Evolutionary conservation across 2,113 vertebrate genomes (phyloP), one percentile per base, ranked within the genome.

Genomic region (Hiodon tergisus): DNA sequence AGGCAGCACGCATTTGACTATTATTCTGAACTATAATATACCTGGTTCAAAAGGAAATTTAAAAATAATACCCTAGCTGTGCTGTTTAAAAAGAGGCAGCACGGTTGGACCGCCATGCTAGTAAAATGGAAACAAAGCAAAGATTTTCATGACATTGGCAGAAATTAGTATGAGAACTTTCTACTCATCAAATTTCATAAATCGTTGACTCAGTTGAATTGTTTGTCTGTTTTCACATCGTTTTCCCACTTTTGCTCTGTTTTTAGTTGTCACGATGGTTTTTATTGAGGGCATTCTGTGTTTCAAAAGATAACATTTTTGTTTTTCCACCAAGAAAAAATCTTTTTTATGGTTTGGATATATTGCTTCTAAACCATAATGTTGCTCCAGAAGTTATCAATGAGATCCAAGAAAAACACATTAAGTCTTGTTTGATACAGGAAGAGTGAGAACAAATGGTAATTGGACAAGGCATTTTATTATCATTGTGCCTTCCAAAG

Each of bases 401-500:
- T 53, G 8, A 54, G 10, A 9, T 52, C 69, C 69, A 70, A 70
- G 69, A 9, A 70, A 70, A 70, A 70, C 11, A 31, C 11, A 3
- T 66, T 46, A 60, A 9, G 63, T 66, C 16, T 66, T 31, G 17
- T 66, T 66, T 11, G 48, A 50, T 31, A 55, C 10, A 69, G n/a
- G 17, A 14, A 57, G 69, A 69, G 68, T 55, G 16, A 6, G 6
- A 55, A 31, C 69, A 70, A 16, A 31, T 31, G 31, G 31, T 31
- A 31, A 31, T 31, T 31, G 31, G 31, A 31, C 31, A 31, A 31
- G 17, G 69, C 17, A 5, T 57, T 70, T 55, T 70, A 17, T 54
- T 76, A 74, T 6, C 62, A 31, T 6, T 6, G 62, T n/a, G 10
- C 62, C 62, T 74, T 79, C 73, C 74, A 78, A 79, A 72, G 71